Conservation (phyloP, 2,797 vertebrate genomes). For the Neosalanx taihuensis region DNA sequence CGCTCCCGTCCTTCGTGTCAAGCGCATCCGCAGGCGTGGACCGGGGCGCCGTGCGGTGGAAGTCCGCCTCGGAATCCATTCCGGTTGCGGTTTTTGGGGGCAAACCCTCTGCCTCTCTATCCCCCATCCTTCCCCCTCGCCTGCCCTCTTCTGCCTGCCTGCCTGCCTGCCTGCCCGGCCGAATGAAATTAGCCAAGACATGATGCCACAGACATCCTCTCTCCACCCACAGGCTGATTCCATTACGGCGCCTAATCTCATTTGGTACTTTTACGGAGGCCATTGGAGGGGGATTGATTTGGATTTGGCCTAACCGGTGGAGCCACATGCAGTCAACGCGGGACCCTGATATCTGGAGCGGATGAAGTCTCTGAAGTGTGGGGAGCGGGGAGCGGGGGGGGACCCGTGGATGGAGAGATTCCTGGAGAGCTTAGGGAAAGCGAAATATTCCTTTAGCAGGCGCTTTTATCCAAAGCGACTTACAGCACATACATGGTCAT, state of each 20-base stretch:
- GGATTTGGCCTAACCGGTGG: constrained; percentile 65
- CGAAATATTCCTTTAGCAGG: too few species aligned
- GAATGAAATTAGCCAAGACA: constrained; percentile 73
- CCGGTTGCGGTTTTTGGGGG: too few species aligned
- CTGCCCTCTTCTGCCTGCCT: constrained; percentile 16
- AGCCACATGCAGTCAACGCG: constrained; percentile 57
- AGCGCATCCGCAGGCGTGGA: too few species aligned
- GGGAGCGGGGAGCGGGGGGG: constrained; percentile 20
- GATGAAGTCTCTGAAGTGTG: constrained; percentile 16
- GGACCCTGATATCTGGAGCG: constrained; percentile 44
- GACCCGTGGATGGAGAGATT: constrained; percentile 10
- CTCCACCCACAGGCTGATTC: constrained; percentile 68
- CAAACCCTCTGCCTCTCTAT: background rate
- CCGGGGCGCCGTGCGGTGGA: too few species aligned
- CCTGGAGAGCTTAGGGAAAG: background rate
- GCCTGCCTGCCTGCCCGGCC: constrained; percentile 48
- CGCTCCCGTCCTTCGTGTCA: too few species aligned
- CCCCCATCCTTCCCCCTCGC: too few species aligned
- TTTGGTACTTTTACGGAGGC: constrained; percentile 64
- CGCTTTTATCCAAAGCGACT: too few species aligned
- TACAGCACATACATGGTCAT: too few species aligned
- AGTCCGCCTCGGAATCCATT: too few species aligned
- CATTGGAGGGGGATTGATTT: constrained; percentile 69
- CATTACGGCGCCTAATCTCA: constrained; percentile 65
- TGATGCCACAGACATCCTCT: constrained; percentile 72